Percentiles rank a stretch among this genome's conserved stretches.
Evolutionary conservation across 2,888 invertebrate genomes (phyloP).

Genomic region (Lydus trimaculatus): DNA sequence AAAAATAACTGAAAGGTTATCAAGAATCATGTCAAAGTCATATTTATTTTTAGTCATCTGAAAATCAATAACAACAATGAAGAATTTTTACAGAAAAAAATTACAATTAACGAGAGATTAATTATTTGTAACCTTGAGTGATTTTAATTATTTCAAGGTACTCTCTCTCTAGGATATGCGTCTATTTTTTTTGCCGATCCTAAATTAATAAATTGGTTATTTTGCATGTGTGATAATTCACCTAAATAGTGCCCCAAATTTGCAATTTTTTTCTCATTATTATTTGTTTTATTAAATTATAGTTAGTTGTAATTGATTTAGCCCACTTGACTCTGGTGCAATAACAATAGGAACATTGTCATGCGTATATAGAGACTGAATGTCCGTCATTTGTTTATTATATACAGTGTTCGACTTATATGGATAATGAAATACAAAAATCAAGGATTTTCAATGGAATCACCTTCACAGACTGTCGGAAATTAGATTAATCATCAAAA

Average conservation of each 20-base stretch:
- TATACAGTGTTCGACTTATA: too few relatives aligned
- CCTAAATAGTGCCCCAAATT: conserved; percentile 1
- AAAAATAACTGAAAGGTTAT: too few relatives aligned
- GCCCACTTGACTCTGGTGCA: neutral
- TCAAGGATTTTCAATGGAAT: too few relatives aligned
- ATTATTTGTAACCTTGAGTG: conserved; percentile 9
- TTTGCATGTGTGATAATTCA: neutral
- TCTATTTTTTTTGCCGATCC: neutral
- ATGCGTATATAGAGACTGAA: too few relatives aligned
- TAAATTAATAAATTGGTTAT: neutral
- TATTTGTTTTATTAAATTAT: neutral
- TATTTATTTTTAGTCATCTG: conserved; percentile 20
- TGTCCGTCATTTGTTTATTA: too few relatives aligned
- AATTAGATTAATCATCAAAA: too few relatives aligned
- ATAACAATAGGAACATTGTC: neutral
- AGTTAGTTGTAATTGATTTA: neutral
- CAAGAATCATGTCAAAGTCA: conserved; percentile 26
- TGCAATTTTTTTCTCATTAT: too few relatives aligned
- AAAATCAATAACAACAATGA: conserved; percentile 13
- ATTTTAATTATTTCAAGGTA: neutral
- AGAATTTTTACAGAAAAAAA: neutral
- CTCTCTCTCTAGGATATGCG: too few relatives aligned
- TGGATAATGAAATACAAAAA: too few relatives aligned
- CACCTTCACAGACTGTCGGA: too few relatives aligned
- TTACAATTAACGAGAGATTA: neutral